Base-by-base conservation (phyloP, 2,113 vertebrate species). In the Ochotona princeps region DNA sequence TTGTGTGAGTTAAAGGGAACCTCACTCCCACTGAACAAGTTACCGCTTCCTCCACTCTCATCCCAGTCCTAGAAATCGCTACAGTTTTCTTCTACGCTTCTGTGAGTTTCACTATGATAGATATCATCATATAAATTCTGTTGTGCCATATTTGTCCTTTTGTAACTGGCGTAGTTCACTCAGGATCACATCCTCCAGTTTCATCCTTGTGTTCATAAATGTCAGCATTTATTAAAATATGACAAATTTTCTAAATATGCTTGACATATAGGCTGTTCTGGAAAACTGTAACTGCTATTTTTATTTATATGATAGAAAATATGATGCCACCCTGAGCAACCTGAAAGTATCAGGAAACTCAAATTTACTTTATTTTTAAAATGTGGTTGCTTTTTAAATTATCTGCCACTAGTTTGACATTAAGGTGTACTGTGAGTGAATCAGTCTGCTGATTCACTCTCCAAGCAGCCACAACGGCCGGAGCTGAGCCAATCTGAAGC, bases 321-420 rank as follows among this genome's bases (percentile, higher is more conserved):
- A 44, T 5, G 35, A 86, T 54, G 51, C n/a, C 2, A 75, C 10
- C 2, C 17, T 80, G 11, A 87, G 26, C 2, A 87, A 23, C 20
- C 26, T 25, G 26, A 63, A 87, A 80, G 8, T 81, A 76, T 90
- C 51, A 32, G 12, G n/a, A 12, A 75, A 1, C 18, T 57, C 69
- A 21, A 49, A 60, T n/a, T 72, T 67, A 30, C 38, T 92, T 76
- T 69, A 32, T 84, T 87, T 90, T 87, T 26, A 51, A 13, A 84
- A 32, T 63, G 44, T 44, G 3, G 26, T 82, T 85, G 5, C 4
- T 67, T 95, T 95, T 85, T 66, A 89, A 44, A 60, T 88, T 91
- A 79, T 2, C 6, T 47, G 15, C 74, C n/a, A n/a, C 3, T 57
- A 65, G 32, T 86, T 89, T 72, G 25, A 44, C 2, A 4, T 23